These are phyloP conservation scores for Emberiza fucata DNA, from an alignment of 2,113 vertebrate species.

Conservation along the genomic window DNA sequence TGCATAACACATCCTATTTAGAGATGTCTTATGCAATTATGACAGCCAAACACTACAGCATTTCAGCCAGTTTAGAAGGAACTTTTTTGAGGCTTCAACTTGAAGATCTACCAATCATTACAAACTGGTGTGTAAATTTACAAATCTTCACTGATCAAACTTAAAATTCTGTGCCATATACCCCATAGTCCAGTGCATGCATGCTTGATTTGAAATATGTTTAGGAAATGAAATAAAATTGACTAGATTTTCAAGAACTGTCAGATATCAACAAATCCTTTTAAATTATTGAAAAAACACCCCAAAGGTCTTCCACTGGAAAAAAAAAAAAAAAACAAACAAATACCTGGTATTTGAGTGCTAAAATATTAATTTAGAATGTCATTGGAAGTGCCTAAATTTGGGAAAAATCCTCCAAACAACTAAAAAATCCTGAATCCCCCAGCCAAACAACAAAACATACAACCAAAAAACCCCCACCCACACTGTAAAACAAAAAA, in stretches of 20 bases:
- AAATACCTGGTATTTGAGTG: background rate
- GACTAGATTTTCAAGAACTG: background rate
- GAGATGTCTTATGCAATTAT: background rate
- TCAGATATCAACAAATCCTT: background rate
- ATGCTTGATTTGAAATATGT: rapidly evolving
- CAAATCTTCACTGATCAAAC: background rate
- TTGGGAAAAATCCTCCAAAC: background rate
- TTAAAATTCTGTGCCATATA: background rate
- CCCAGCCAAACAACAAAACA: background rate
- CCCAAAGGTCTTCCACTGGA: background rate
- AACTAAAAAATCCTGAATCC: rapidly evolving
- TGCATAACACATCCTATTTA: background rate
- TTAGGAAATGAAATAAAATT: background rate
- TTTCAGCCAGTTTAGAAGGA: background rate
- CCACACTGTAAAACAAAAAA: rapidly evolving
- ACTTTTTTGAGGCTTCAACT: background rate
- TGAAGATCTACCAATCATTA: background rate
- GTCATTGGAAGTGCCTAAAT: background rate
- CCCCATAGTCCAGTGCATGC: background rate
- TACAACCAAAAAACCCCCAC: rapidly evolving
- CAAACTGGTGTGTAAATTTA: background rate
- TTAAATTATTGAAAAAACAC: background rate
- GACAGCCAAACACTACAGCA: background rate
- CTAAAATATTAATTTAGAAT: background rate
- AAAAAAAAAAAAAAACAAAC: no score